A percentile compares a stretch with the other conserved stretches of the same genome.
These are phyloP conservation scores for Thunnus thynnus DNA, from an alignment of 2,113 vertebrate species.

Conservation along the genomic window DNA sequence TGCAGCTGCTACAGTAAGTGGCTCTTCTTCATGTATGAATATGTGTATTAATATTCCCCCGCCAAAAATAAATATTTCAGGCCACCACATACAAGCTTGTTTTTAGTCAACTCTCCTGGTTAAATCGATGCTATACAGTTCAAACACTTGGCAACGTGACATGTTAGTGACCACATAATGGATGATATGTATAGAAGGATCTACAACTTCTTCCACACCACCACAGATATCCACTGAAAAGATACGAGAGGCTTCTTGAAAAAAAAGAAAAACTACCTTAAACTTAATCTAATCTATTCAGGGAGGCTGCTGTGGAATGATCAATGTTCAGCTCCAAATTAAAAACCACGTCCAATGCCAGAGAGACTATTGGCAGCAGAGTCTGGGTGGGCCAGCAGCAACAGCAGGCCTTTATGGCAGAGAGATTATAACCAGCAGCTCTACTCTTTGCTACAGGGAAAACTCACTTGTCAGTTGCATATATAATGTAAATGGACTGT, in stretches of 20 bases:
- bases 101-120: conserved; percentile 7
- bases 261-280: conserved; percentile 12
- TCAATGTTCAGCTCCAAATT: conserved; percentile 56
- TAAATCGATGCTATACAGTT: neutral
- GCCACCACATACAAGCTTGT: neutral
- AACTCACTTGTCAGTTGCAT: conserved; percentile 27
- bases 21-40: conserved; percentile 35
- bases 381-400: conserved; percentile 18
- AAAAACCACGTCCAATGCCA: conserved; percentile 44
- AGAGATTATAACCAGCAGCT: conserved; percentile 22
- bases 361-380: conserved; percentile 47
- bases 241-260: conserved; percentile 1
- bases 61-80: conserved; percentile 26
- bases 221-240: neutral
- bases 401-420: conserved; percentile 58
- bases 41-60: conserved; percentile 25
- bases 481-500: conserved; percentile 37
- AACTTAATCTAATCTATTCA: conserved; percentile 48
- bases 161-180: neutral
- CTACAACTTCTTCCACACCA: conserved; percentile 2
- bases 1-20: conserved; percentile 48
- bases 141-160: neutral
- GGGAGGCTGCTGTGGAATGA: conserved; percentile 38
- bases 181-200: neutral
- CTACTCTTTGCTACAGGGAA: conserved; percentile 39